Percentiles rank a stretch among this genome's conserved stretches.
Evolutionary conservation across 1,140 invertebrate genomes (phyloP).

Genomic region (Prorops nasuta): DNA sequence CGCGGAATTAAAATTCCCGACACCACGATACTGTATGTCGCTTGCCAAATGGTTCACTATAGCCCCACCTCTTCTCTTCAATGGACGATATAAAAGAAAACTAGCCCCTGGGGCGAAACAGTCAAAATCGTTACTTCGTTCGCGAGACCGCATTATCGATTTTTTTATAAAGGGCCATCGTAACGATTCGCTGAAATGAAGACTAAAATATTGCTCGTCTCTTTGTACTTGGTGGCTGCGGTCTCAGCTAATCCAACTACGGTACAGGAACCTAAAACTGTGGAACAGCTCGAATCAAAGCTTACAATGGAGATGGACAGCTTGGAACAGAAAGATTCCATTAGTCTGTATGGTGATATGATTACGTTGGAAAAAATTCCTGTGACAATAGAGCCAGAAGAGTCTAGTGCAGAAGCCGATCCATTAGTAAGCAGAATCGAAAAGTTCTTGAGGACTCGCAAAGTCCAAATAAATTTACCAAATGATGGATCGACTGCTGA

Average conservation of each 20-base stretch:
- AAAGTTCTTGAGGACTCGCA: slow-evolving; percentile 39
- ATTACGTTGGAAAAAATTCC: slow-evolving; percentile 43
- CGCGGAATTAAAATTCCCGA: slow-evolving; percentile 49
- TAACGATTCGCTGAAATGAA: slow-evolving; percentile 20
- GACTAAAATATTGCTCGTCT: slow-evolving; percentile 12
- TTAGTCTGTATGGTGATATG: slow-evolving; percentile 42
- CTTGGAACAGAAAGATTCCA: slow-evolving; percentile 33
- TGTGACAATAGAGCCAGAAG: slow-evolving; percentile 4
- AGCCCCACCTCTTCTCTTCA: slow-evolving; percentile 40
- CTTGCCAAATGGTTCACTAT: slow-evolving; percentile 53
- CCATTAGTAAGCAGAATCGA: slow-evolving; percentile 45
- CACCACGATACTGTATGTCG: slow-evolving; percentile 32
- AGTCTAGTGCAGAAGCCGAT: slow-evolving; percentile 21
- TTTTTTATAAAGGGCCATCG: slow-evolving; percentile 1
- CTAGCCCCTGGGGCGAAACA: slow-evolving; percentile 36
- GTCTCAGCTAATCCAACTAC: slow-evolving; percentile 11
- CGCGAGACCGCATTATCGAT: not conserved
- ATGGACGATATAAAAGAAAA: slow-evolving; percentile 51
- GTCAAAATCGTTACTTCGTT: slow-evolving; percentile 39
- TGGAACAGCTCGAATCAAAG: slow-evolving; percentile 31
- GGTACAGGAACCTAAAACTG: slow-evolving; percentile 8
- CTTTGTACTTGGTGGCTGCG: slow-evolving; percentile 23
- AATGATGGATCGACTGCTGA: slow-evolving; percentile 45
- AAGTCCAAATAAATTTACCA: slow-evolving; percentile 40
- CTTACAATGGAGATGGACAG: slow-evolving; percentile 40